Conservation (phyloP, 2,888 invertebrate species). For the Perithous albicinctus region DNA sequence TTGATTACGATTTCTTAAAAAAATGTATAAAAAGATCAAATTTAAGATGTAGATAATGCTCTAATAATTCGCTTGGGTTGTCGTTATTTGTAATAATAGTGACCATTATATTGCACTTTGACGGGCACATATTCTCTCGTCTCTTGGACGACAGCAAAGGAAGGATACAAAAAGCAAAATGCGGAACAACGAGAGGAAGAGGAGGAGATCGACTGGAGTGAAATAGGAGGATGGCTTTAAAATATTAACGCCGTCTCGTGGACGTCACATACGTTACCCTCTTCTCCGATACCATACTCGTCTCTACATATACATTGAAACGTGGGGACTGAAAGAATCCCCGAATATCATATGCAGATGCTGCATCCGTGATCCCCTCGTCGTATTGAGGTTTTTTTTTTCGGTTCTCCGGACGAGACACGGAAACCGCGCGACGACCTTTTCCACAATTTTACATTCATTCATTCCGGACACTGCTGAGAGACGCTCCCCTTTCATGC, state of each 20-base stretch:
- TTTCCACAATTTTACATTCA: constrained; percentile 59
- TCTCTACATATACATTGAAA: constrained; percentile 54
- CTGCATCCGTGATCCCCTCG: not conserved
- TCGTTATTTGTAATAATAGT: not conserved
- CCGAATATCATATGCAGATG: constrained; percentile 17
- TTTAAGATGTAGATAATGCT: not conserved
- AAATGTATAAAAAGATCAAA: not conserved
- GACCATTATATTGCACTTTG: not conserved
- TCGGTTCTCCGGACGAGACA: constrained; percentile 7
- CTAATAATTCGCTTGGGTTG: not conserved
- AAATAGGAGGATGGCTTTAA: constrained; percentile 76
- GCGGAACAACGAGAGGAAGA: constrained; percentile 52
- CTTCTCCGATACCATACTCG: constrained; percentile 57
- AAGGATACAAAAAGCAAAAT: constrained; percentile 12
- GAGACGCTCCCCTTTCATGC: constrained; percentile 12
- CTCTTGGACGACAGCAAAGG: not conserved
- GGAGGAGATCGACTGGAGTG: constrained; percentile 46
- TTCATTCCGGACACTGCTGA: constrained; percentile 41
- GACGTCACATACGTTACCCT: constrained; percentile 79
- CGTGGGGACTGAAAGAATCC: constrained; percentile 21
- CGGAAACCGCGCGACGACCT: constrained; percentile 7
- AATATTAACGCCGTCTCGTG: constrained; percentile 82
- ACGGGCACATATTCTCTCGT: not conserved
- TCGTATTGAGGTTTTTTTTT: constrained; percentile 17
- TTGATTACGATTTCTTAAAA: too few relatives aligned